A percentile compares a stretch with the other conserved stretches of the same genome.
Evolutionary conservation across 2,113 vertebrate species (phyloP).

Genomic region (Smithornis capensis): DNA sequence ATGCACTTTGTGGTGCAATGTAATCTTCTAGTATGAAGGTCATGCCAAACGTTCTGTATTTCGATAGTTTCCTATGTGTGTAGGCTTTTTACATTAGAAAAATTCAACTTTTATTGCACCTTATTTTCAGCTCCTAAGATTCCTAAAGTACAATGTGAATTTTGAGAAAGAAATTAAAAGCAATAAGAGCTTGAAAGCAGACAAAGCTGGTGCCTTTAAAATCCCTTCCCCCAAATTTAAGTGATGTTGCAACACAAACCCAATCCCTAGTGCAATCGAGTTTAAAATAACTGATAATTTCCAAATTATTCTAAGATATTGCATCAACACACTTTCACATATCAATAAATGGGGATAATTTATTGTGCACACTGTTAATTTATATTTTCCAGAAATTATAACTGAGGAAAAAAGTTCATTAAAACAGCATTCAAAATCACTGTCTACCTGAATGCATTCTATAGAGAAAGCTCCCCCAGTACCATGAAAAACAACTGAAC

Average conservation of each 20-base stretch:
- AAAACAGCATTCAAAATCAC: neutral
- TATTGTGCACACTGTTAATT: neutral
- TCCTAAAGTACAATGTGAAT: neutral
- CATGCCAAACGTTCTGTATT: neutral
- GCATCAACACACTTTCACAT: neutral
- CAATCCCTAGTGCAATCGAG: fast-evolving
- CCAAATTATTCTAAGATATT: neutral
- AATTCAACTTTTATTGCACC: neutral
- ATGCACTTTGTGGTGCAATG: neutral
- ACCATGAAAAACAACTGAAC: neutral
- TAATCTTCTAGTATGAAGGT: neutral
- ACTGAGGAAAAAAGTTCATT: neutral
- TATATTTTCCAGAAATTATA: neutral
- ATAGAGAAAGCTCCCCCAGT: neutral
- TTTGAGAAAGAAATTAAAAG: neutral
- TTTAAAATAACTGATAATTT: neutral
- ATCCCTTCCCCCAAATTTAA: neutral
- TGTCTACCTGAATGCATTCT: neutral
- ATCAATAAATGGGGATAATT: neutral
- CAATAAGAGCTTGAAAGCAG: neutral
- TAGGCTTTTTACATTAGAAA: neutral
- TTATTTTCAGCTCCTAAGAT: neutral
- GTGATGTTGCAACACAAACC: neutral
- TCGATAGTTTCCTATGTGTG: neutral
- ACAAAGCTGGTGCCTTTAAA: neutral